phyloP scores from a whole-genome alignment of 64 coral and sea anemone genomes.

The Porites lutea region DNA sequence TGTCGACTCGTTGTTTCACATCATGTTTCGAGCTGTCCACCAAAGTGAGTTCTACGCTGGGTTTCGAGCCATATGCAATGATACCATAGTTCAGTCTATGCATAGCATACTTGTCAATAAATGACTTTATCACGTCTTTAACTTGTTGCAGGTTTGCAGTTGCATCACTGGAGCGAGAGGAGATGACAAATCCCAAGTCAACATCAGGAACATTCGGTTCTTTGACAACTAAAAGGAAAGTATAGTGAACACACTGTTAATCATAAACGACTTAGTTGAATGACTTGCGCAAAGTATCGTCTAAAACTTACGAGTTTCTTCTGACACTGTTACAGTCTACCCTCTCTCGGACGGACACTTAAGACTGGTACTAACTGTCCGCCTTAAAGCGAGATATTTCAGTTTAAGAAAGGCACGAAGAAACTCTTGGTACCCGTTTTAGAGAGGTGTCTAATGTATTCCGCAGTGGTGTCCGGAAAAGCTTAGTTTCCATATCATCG shows the following conservation, averaged over 20 bases:
- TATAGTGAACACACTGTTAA: not conserved
- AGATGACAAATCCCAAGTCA: constrained; percentile 76
- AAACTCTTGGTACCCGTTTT: too few species aligned
- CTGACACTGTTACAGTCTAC: too few species aligned
- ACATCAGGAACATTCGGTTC: constrained; percentile 71
- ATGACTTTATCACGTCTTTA: constrained; percentile 69
- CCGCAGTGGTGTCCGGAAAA: too few species aligned
- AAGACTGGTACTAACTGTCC: too few species aligned
- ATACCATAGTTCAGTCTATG: constrained; percentile 75
- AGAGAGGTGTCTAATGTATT: too few species aligned
- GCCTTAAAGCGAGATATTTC: too few species aligned
- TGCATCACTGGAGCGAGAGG: constrained; percentile 53
- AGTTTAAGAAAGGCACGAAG: too few species aligned
- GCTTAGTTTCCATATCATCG: too few species aligned
- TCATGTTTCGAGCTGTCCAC: constrained; percentile 43
- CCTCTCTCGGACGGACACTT: too few species aligned
- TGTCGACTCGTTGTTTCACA: constrained; percentile 43
- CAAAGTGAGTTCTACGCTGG: constrained; percentile 55
- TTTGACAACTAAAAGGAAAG: constrained; percentile 28
- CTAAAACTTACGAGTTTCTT: too few species aligned
- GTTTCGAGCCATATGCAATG: constrained; percentile 55
- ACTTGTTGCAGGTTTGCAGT: constrained; percentile 43
- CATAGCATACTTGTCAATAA: constrained; percentile 80
- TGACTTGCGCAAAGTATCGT: not conserved
- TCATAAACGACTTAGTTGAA: not conserved